Evolutionary conservation across 2,113 vertebrate genomes (phyloP), one percentile per base, ranked within the genome.

Genomic region (Chitala chitala): DNA sequence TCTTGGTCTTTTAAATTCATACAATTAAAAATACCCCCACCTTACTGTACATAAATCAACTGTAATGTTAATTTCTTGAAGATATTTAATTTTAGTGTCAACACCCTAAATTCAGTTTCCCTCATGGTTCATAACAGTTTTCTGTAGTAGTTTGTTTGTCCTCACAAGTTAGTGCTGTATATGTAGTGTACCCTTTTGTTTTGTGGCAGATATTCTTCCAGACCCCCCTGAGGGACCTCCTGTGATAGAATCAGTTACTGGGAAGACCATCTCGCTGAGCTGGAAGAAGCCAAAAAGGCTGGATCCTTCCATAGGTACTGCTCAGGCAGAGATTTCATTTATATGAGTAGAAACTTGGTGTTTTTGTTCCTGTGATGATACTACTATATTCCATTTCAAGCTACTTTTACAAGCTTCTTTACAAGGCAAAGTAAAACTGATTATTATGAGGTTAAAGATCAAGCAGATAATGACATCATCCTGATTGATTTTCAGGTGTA

Each of bases 271-370:
- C 82, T 94, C 84, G 0, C 85, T 99, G 63, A 85, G 82, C 6
- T 99, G 97, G 97, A 98, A 93, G 78, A 94, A 94, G 46, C 97
- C 96, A 38, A 93, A 85, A 82, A 92, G 93, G 81, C 87, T 98
- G 83, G 96, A 99, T 78, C 89, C 94, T 3, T 93, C 95, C 24
- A 96, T 98, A 77, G 96, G 97, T 99, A 89, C 73, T 54, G 3
- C 6, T 15, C 13, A 5, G 0, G 51, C 9, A 48, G 9, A 66
- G 13, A 66, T 66, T 42, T 46, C 13, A 46, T 46, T 10, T 48
- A 46, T 24, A 68, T 68, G n/a, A n/a, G n/a, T n/a, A n/a, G 12
- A 20, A 15, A 33, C 58, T 17, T 61, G 29, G 29, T 61, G 58
- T 61, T 61, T 38, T 61, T 61, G n/a, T 61, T 33, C 58, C 8